Evolutionary conservation across 2,797 vertebrate species (phyloP).

Genomic region (Hapalemur alaotrensis): DNA sequence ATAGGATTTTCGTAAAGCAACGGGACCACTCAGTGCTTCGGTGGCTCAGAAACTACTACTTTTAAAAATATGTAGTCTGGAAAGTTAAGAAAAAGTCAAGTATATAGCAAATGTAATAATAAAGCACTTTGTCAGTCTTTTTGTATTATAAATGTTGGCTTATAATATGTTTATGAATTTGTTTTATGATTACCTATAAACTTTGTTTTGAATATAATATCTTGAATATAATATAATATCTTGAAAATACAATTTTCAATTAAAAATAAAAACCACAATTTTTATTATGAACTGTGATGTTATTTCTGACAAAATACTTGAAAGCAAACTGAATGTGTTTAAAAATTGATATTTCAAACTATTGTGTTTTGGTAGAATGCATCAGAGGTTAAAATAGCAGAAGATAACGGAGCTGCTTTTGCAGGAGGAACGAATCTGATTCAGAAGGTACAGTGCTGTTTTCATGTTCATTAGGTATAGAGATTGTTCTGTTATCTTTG

Average conservation of each 20-base stretch:
- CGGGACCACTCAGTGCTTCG: neutral
- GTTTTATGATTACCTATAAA: neutral
- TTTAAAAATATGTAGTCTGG: neutral
- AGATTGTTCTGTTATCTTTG: conserved; percentile 29
- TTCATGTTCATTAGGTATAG: neutral
- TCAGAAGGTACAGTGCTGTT: conserved; percentile 84
- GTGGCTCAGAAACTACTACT: neutral
- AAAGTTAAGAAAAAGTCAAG: neutral
- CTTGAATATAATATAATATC: neutral
- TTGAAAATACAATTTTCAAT: conserved; percentile 41
- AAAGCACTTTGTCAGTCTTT: neutral
- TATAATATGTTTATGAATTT: neutral
- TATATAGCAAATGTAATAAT: neutral
- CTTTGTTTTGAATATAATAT: neutral
- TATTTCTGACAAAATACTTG: conserved; percentile 29
- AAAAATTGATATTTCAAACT: conserved; percentile 43
- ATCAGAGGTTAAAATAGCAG: conserved; percentile 85
- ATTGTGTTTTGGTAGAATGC: conserved; percentile 83
- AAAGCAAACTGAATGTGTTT: conserved; percentile 30
- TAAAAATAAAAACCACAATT: conserved; percentile 30
- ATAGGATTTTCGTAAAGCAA: neutral
- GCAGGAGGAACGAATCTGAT: conserved; percentile 91
- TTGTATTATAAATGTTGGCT: conserved; percentile 26
- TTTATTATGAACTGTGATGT: conserved; percentile 19
- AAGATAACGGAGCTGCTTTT: conserved; percentile 86